Evolutionary conservation across 2,113 vertebrate genomes (phyloP).

Genomic region (Nothobranchius furzeri): DNA sequence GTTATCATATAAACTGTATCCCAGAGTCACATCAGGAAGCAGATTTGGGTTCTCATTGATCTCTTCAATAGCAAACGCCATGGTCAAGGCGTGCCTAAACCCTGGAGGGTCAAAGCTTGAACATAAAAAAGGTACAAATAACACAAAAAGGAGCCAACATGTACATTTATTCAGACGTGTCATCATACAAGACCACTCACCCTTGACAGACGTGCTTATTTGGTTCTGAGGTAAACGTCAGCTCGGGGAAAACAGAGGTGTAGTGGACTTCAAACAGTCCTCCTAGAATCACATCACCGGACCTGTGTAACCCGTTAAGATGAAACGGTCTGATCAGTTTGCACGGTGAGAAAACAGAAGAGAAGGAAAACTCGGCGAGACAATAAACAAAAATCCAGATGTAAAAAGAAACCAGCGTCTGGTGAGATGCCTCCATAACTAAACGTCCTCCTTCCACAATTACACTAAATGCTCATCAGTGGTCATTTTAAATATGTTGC

Average conservation of each 20-base stretch:
- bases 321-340: constrained; percentile 1
- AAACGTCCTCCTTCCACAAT: not conserved
- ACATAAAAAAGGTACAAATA: not conserved
- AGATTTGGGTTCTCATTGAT: constrained; percentile 69
- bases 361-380: not conserved
- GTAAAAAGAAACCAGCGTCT: not conserved
- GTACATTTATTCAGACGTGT: not conserved
- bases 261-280: constrained; percentile 66
- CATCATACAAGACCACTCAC: constrained; percentile 19
- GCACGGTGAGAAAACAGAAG: constrained; percentile 4
- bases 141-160: not conserved
- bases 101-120: constrained; percentile 57
- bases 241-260: constrained; percentile 46
- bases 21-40: constrained; percentile 69
- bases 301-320: constrained; percentile 47
- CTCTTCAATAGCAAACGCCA: constrained; percentile 72
- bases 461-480: not conserved
- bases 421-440: constrained; percentile 12
- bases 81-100: constrained; percentile 67
- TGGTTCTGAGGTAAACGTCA: constrained; percentile 60
- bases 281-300: constrained; percentile 61
- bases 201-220: constrained; percentile 32
- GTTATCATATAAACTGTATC: constrained; percentile 73
- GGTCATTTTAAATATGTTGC: constrained; percentile 27
- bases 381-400: constrained; percentile 1